Evolutionary conservation across 2,113 vertebrate genomes (phyloP), one percentile per base, ranked within the genome.

Genomic region (Mastomys coucha): DNA sequence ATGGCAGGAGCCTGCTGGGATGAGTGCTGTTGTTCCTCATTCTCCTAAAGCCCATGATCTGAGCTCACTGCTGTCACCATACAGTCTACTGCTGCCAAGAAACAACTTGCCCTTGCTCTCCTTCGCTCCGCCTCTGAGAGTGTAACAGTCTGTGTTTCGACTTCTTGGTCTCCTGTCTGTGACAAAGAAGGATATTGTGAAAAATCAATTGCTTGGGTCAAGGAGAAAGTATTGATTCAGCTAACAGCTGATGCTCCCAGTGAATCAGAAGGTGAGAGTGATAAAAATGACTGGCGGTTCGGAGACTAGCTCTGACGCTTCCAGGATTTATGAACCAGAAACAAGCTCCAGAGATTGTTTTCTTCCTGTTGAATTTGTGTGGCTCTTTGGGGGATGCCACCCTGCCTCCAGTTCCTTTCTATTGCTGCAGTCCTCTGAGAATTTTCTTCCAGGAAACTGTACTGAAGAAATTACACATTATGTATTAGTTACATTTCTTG

Each of bases 141-240:
- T 67, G 0, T 88, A 85, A 81, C 75, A 72, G 26, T 58, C 36
- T 92, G 36, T 24, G 5, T 93, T 97, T 95, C 56, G 60, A 36
- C 86, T 86, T 95, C 78, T 95, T 96, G 86, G 94, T 96, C 72
- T 97, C 95, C 86, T 92, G 60, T 89, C 82, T 92, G 96, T 90
- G 88, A 91, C 82, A 91, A 97, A 96, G 96, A 97, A 80, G 28
- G 94, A 94, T 97, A 95, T 91, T 97, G 96, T 97, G 94, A 97
- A 96, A 60, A 98, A 97, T 95, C 97, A 91, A 95, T 97, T 97
- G 65, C 89, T 73, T 92, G 78, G 93, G 97, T 97, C 96, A 96
- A 97, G 97, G 92, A 98, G 96, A 96, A 92, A 96, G 77, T 98
- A 98, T 98, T 97, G 98, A 98, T 98, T 98, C 91, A 93, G 95